Evolutionary conservation across 2,888 invertebrate genomes (phyloP).

Genomic region (Pteria penguin): DNA sequence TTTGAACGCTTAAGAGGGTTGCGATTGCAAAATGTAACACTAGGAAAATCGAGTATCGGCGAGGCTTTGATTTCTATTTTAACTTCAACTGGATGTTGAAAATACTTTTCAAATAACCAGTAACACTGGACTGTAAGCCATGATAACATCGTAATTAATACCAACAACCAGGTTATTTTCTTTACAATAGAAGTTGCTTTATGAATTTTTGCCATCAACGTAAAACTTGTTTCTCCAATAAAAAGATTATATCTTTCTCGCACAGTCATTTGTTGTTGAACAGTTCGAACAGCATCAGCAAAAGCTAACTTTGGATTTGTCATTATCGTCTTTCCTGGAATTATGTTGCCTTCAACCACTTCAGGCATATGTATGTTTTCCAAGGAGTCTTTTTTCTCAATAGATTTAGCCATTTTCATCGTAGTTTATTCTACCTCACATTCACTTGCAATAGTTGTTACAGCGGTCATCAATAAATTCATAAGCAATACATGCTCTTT

Average conservation of each 20-base stretch:
- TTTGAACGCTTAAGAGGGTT: conserved; percentile 62
- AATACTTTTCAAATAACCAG: conserved; percentile 58
- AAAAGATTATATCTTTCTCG: conserved; percentile 54
- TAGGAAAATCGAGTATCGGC: conserved; percentile 67
- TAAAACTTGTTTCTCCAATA: conserved; percentile 68
- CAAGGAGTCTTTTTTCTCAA: neutral
- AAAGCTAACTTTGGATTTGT: neutral
- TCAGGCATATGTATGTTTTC: conserved; percentile 13
- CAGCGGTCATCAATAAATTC: no score
- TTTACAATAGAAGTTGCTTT: conserved; percentile 60
- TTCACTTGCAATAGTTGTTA: no score
- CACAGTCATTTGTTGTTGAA: conserved; percentile 1
- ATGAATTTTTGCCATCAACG: conserved; percentile 66
- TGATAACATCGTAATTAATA: conserved; percentile 57
- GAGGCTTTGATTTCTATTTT: conserved; percentile 63
- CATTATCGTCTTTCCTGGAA: conserved; percentile 16
- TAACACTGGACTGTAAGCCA: conserved; percentile 61
- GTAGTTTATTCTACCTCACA: neutral
- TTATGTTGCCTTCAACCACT: conserved; percentile 10
- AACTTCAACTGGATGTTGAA: conserved; percentile 67
- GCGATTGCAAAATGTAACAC: conserved; percentile 71
- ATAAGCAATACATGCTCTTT: no score
- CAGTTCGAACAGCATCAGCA: neutral
- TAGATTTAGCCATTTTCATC: neutral
- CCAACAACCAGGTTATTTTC: conserved; percentile 60